These are phyloP conservation scores for Cyaniris semiargus DNA, from an alignment of 2,888 invertebrate species.

Conservation along the genomic window DNA sequence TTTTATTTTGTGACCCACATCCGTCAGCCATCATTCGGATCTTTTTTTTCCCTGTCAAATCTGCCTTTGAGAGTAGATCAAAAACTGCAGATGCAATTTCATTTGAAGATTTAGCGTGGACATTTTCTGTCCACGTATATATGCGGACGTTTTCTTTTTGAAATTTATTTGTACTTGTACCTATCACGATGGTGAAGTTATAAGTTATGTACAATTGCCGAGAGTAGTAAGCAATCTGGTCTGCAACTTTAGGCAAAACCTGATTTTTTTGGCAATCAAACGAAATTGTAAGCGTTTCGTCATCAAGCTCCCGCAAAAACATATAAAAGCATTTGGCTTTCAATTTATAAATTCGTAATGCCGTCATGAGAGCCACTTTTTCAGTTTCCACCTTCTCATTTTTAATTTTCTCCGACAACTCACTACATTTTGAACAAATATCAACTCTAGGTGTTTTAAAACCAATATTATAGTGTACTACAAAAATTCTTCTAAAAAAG, in stretches of 20 bases:
- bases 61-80: constrained; percentile 35
- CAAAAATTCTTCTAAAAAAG: constrained; percentile 36
- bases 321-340: constrained; percentile 37
- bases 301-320: constrained; percentile 31
- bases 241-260: constrained; percentile 36
- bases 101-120: constrained; percentile 40
- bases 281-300: constrained; percentile 31
- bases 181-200: not conserved
- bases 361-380: constrained; percentile 36
- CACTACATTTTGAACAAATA: constrained; percentile 35
- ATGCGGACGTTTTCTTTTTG: constrained; percentile 42
- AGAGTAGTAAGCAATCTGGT: constrained; percentile 38
- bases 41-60: constrained; percentile 31
- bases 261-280: constrained; percentile 35
- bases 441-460: constrained; percentile 34
- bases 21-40: constrained; percentile 39
- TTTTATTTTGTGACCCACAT: constrained; percentile 35
- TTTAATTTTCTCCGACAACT: constrained; percentile 35
- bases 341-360: constrained; percentile 37
- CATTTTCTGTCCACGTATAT: constrained; percentile 41
- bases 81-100: constrained; percentile 41
- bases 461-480: constrained; percentile 33
- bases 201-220: not conserved
- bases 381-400: constrained; percentile 36
- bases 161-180: constrained; percentile 37